phyloP scores from a whole-genome alignment of 2,888 invertebrate species.

The Leucoptera coffeella region DNA sequence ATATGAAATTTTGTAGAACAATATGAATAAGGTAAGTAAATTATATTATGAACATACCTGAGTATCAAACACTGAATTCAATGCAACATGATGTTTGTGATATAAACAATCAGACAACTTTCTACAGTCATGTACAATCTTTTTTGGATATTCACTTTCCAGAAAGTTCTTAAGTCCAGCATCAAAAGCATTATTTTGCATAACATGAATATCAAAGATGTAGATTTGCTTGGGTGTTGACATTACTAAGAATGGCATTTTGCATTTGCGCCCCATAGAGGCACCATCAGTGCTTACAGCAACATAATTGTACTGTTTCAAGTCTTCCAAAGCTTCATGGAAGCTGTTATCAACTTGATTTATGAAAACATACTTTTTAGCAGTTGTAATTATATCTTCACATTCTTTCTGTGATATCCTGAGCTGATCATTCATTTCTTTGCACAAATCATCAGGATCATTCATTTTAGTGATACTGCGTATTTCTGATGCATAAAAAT shows the following conservation, averaged over 20 bases:
- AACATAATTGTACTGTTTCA: slow-evolving; percentile 23
- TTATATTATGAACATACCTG: too few species aligned
- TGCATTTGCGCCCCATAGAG: slow-evolving; percentile 42
- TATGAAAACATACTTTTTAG: slow-evolving; percentile 36
- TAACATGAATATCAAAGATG: slow-evolving; percentile 42
- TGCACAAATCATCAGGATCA: slow-evolving; percentile 14
- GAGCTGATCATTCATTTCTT: slow-evolving; percentile 13
- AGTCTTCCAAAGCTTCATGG: slow-evolving; percentile 30
- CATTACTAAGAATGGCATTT: slow-evolving; percentile 37
- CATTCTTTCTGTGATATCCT: slow-evolving; percentile 34
- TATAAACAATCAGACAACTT: slow-evolving; percentile 51
- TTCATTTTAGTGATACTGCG: slow-evolving; percentile 32
- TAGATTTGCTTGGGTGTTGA: slow-evolving; percentile 39
- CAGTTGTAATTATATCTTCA: slow-evolving; percentile 29
- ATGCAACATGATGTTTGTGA: slow-evolving; percentile 49
- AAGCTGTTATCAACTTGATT: slow-evolving; percentile 38
- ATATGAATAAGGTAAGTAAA: too few species aligned
- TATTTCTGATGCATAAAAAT: slow-evolving; percentile 36
- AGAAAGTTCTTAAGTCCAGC: slow-evolving; percentile 39
- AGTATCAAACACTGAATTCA: slow-evolving; percentile 57
- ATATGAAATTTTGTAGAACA: too few species aligned
- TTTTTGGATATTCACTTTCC: slow-evolving; percentile 33
- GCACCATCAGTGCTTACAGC: slow-evolving; percentile 38
- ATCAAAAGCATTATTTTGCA: slow-evolving; percentile 42
- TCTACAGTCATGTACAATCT: slow-evolving; percentile 56